Percentiles rank a stretch among this genome's conserved stretches.
These are phyloP conservation scores for Rhinolophus sinicus DNA, from an alignment of 2,113 vertebrate genomes.

Conservation along the genomic window DNA sequence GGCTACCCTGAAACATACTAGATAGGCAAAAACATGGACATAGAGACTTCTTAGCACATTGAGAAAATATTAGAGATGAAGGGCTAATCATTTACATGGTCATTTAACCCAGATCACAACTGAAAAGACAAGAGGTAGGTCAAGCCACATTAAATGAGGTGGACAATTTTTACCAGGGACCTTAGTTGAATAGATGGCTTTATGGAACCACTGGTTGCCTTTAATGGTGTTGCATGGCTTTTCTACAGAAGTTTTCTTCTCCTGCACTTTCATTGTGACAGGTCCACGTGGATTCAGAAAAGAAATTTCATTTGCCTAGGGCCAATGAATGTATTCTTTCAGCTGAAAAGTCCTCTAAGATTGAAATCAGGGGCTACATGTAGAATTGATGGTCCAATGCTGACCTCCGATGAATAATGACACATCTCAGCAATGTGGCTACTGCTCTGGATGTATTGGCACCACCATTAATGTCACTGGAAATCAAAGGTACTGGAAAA, in stretches of 20 bases:
- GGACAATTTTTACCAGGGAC: not conserved
- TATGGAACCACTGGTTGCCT: not conserved
- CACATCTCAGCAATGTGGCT: not conserved
- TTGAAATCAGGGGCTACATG: not conserved
- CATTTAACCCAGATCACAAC: not conserved
- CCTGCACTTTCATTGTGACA: too few species aligned
- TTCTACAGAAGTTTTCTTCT: not conserved
- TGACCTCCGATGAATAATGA: not conserved
- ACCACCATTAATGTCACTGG: not conserved
- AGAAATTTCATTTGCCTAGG: not conserved
- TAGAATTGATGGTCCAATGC: not conserved
- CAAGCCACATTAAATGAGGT: not conserved
- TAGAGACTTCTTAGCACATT: not conserved
- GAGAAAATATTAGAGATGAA: not conserved
- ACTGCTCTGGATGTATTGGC: not conserved
- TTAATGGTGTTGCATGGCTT: not conserved
- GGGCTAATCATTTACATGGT: not conserved
- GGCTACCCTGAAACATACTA: not conserved
- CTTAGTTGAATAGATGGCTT: not conserved
- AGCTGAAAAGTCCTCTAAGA: not conserved
- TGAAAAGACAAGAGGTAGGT: not conserved
- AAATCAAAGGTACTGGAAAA: not conserved
- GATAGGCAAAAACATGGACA: too few species aligned
- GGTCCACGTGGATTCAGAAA: not conserved
- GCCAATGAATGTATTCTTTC: not conserved